These are phyloP conservation scores for Henricia sp. DNA, from an alignment of 53 echinoderm and acorn worm species.

Conservation along the genomic window DNA sequence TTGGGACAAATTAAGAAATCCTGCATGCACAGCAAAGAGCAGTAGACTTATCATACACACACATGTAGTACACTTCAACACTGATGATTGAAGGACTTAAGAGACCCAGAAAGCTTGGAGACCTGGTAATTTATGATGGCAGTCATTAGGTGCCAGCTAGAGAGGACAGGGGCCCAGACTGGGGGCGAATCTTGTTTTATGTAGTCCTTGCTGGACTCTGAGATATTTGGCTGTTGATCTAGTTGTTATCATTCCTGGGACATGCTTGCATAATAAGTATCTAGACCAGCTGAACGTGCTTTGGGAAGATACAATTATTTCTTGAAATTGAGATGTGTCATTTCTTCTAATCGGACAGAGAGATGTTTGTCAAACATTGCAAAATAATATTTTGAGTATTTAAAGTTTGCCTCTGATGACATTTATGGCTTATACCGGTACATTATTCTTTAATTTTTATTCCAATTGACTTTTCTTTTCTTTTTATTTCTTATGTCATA, in stretches of 20 bases:
- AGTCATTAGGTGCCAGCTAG: conserved; percentile 16
- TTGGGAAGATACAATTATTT: background rate
- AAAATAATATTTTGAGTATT: no score
- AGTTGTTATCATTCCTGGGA: conserved; percentile 5
- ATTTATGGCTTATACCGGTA: background rate
- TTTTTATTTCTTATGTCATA: no score
- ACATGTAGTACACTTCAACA: background rate
- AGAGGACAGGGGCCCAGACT: conserved; percentile 6
- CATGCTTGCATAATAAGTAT: background rate
- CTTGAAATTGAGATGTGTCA: no score
- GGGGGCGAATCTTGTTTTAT: conserved; percentile 11
- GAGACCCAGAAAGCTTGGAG: conserved; percentile 1
- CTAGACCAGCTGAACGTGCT: conserved; percentile 14
- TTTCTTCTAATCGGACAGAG: no score
- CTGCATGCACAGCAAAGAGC: no score
- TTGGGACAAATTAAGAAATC: no score
- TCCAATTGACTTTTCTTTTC: no score
- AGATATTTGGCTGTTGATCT: background rate
- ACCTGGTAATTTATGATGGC: conserved; percentile 24
- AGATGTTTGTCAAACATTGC: no score
- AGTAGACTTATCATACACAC: background rate
- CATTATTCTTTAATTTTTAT: background rate
- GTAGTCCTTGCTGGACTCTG: background rate
- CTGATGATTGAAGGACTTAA: conserved; percentile 23
- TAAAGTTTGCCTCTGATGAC: background rate